These are phyloP conservation scores for Gallirallus australis DNA, from an alignment of 2,797 vertebrate species.

Conservation along the genomic window DNA sequence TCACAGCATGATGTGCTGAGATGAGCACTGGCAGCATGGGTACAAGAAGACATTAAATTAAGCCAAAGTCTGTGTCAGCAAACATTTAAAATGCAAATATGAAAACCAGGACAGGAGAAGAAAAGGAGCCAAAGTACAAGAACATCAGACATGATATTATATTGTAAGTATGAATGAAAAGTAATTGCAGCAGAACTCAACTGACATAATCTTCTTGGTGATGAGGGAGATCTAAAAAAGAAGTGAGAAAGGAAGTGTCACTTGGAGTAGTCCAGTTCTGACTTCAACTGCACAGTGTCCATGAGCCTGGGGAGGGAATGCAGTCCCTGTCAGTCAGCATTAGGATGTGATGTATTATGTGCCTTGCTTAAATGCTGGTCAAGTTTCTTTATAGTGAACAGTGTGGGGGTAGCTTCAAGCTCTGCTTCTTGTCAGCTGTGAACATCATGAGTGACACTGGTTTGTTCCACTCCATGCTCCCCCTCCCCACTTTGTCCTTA, in stretches of 20 bases:
- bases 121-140: background rate
- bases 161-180: background rate
- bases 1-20: background rate
- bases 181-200: background rate
- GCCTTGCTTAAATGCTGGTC: constrained; percentile 28
- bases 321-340: background rate
- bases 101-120: background rate
- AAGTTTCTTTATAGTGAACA: constrained; percentile 9
- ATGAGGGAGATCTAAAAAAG: background rate
- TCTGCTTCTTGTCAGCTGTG: constrained; percentile 76
- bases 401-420: background rate
- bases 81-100: background rate
- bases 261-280: background rate
- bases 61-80: background rate
- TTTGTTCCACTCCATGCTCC: constrained; percentile 49
- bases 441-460: background rate
- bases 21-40: background rate
- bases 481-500: constrained; percentile 28
- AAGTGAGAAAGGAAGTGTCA: background rate
- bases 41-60: background rate
- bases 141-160: background rate
- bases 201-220: background rate
- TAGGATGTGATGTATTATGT: constrained; percentile 5
- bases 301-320: background rate
- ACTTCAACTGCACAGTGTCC: background rate